Conservation (phyloP, 2,888 invertebrate genomes). For the Callyntrura guangdongensis region DNA sequence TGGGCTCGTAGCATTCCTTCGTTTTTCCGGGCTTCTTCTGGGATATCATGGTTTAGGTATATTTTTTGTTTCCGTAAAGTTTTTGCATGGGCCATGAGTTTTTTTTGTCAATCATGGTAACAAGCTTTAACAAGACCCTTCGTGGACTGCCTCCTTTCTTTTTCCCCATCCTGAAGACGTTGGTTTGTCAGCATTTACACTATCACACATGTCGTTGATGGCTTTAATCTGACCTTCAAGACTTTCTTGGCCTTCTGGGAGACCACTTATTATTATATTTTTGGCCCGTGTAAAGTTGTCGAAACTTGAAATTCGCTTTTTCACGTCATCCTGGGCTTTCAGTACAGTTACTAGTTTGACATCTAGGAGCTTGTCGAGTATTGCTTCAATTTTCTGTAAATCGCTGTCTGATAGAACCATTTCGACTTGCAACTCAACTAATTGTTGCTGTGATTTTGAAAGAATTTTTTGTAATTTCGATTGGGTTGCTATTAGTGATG, state of each 20-base stretch:
- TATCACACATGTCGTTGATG: not conserved
- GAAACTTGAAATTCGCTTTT: not conserved
- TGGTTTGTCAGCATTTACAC: too few species aligned
- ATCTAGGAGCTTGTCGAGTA: not conserved
- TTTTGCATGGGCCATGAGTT: not conserved
- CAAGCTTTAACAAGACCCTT: not conserved
- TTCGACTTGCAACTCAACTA: too few species aligned
- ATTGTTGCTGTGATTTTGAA: not conserved
- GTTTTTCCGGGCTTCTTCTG: not conserved
- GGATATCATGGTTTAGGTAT: constrained; percentile 34
- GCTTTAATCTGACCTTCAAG: not conserved
- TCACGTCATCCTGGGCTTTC: not conserved
- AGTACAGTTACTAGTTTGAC: not conserved
- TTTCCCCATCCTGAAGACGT: constrained; percentile 5
- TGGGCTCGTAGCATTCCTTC: not conserved
- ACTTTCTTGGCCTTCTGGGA: not conserved
- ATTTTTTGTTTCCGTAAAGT: constrained; percentile 21
- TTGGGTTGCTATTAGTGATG: too few species aligned
- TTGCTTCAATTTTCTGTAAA: not conserved
- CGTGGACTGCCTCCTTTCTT: not conserved
- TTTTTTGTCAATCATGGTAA: constrained; percentile 4
- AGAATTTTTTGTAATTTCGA: not conserved
- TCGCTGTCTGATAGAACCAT: not conserved
- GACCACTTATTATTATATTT: not conserved
- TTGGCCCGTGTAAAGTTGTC: not conserved